Evolutionary conservation across 2,888 invertebrate genomes (phyloP), one percentile per base, ranked within the genome.

Genomic region (Cataglyphis altisquamis): DNA sequence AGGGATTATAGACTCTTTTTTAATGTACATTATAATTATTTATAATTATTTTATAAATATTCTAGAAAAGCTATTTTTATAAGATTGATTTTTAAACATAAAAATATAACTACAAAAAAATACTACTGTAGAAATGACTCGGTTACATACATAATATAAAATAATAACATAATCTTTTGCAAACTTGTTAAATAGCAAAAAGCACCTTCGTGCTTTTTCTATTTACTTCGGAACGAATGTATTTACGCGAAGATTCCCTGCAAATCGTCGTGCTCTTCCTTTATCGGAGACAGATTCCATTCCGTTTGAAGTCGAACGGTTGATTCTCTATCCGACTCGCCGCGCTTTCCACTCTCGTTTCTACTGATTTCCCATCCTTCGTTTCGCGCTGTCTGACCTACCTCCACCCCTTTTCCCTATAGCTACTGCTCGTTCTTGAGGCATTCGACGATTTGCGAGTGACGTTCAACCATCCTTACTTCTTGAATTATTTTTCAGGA

Each of bases 401-500:
- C 18, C 21, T n/a, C 32, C 29, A 48, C 15, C 15, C 5, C 29
- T 41, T 21, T 21, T 15, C 32, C 25, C 75, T 36, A 32, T 64
- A 29, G 21, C 80, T 32, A 18, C 21, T 12, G 5, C 1, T 39
- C 41, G 12, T 41, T 21, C 52, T 3, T 8, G 25, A n/a, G 25
- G 39, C 4, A 41, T 25, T 36, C 5, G 48, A 36, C 2, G 55
- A 67, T 66, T 77, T 29, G 55, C 18, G 6, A 39, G 12, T 8
- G 52, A 77, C 52, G 63, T 10, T 52, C 52, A 63, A 45, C 15
- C 6, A 29, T 39, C n/a, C 25, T n/a, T 39, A 77, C 32, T 29
- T 41, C n/a, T 36, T 70, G 57, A 77, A 67, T 55, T 62, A 36
- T 66, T 62, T 91, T 95, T 90, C 92, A 96, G 96, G 70, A 95